Base-by-base conservation (phyloP, 2,888 invertebrate species). In the Cryptus armator region DNA sequence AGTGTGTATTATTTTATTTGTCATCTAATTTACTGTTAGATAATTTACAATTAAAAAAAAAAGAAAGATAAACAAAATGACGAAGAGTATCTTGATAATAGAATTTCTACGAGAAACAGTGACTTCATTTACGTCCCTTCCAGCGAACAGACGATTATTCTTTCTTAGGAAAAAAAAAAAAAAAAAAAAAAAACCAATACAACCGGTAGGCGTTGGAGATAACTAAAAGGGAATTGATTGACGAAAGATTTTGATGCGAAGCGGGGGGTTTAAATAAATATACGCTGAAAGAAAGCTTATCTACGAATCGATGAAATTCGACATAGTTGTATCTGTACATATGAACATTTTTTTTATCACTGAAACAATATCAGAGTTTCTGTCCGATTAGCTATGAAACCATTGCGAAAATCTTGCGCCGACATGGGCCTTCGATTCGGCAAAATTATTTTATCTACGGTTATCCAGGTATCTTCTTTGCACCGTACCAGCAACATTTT, bases 381-480 rank as follows among this genome's bases (percentile, higher is more conserved):
- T 89, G 93, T 90, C 64, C 93, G 90, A 94, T 96, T 96, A 90
- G 95, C 96, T 44, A 98, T 94, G 93, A 96, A 98, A 9, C 98
- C 98, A 95, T 98, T 98, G 93, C 96, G 96, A 94, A 99, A 99
- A 92, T 98, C 98, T 89, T 94, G 90, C 3, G 98, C 97, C 71
- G 95, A 95, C 96, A 98, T 97, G 89, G 95, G 94, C 92, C 95
- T 96, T 92, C 96, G 96, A 10, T 96, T 96, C 87, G 96, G 94
- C 82, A 98, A 93, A 90, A 96, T 95, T 79, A 98, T 88, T 88
- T 95, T 95, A 87, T 94, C 94, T 81, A 97, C 95, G 92, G 96
- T 95, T 83, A 98, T 94, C 94, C 95, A 96, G 87, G 94, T 95
- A 74, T 94, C 94, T 90, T 96, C 95, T 87, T 95, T 95, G 94